phyloP scores from a whole-genome alignment of 2,113 vertebrate species.

The Astur gentilis region DNA sequence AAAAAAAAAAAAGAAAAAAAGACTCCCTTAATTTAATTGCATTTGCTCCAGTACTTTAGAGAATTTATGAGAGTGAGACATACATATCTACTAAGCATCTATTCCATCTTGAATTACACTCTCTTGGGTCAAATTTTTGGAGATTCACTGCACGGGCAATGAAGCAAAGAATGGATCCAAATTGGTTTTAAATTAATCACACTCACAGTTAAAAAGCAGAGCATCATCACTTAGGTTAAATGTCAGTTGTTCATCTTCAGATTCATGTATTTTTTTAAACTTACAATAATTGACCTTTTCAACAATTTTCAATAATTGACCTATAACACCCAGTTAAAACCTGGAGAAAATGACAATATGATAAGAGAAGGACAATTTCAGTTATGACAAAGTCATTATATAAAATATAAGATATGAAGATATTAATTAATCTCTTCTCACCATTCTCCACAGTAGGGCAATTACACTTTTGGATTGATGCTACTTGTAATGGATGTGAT shows the following conservation, averaged over 20 bases:
- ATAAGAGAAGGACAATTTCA: slow-evolving; percentile 40
- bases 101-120: slow-evolving; percentile 43
- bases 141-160: background rate
- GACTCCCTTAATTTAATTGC: background rate
- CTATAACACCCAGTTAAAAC: slow-evolving; percentile 1
- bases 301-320: no score
- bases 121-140: slow-evolving; percentile 26
- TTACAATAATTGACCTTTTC: slow-evolving; percentile 49
- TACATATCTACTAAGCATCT: slow-evolving; percentile 7
- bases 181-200: slow-evolving; percentile 63
- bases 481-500: background rate
- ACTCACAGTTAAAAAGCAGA: slow-evolving; percentile 34
- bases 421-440: slow-evolving; percentile 28
- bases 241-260: slow-evolving; percentile 40
- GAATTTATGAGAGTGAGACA: background rate
- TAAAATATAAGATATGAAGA: background rate
- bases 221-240: slow-evolving; percentile 47
- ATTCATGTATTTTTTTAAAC: slow-evolving; percentile 14
- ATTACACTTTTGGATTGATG: background rate
- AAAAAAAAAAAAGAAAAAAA: background rate
- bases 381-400: slow-evolving; percentile 7
- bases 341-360: background rate
- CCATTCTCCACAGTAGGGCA: slow-evolving; percentile 1
- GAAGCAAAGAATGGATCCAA: slow-evolving; percentile 51
- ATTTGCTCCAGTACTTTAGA: background rate